Evolutionary conservation across 2,113 vertebrate species (phyloP), one percentile per base, ranked within the genome.

Genomic region (Toxotes chatareus): DNA sequence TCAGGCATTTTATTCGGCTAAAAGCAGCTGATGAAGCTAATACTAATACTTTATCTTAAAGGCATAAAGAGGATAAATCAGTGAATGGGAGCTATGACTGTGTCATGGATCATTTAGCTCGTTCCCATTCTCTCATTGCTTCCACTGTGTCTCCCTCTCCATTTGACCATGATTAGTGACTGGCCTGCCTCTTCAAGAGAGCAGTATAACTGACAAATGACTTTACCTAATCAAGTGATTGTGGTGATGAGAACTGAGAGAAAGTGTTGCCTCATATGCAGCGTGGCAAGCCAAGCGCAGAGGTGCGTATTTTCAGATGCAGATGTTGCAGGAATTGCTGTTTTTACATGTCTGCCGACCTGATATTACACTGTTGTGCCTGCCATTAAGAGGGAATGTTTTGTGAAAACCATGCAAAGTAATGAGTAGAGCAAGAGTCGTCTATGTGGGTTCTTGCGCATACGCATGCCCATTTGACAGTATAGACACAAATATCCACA

Each of bases 31-130:
- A 92, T 86, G 86, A 89, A 69, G 81, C 69, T 81, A 79, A 83
- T 73, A 67, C 61, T 79, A 72, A 88, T 84, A 88, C 87, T 93
- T 92, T 87, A 88, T 91, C 80, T 81, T 87, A 63, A 89, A 89
- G 86, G 73, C 85, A 83, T 91, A 83, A 86, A 82, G 46, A 74
- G 31, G 64, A 87, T 90, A 76, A 90, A 92, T 91, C 88, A 90
- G 51, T 32, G 64, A 80, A 72, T 9, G 44, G 74, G 65, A 70
- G 82, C 85, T 34, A 47, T 72, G 53, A 80, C 76, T 62, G 65
- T 70, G 85, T 81, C 80, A 89, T 68, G 85, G 87, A 82, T 93
- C 88, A 90, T 91, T 91, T 82, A 87, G 74, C 71, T 10, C 13
- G 14, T 78, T 86, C 61, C 67, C 73, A 60, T 81, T 86, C 68